Evolutionary conservation across 2,888 invertebrate species (phyloP).

Genomic region (Drosophila melanocephala): DNA sequence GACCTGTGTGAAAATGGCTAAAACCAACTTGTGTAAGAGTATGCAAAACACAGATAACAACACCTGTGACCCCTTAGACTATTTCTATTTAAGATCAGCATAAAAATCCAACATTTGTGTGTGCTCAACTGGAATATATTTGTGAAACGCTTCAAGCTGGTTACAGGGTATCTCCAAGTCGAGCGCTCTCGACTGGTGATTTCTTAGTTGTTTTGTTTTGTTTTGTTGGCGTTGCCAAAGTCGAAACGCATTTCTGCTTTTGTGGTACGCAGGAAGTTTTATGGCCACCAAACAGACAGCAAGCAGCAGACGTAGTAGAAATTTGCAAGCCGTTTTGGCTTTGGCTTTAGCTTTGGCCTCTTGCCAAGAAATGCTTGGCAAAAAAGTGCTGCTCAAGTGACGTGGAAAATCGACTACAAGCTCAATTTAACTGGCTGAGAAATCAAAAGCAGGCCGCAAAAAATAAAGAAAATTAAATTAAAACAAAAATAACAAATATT

Average conservation of each 20-base stretch:
- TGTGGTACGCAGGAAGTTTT: slow-evolving; percentile 68
- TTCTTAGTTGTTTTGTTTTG: slow-evolving; percentile 6
- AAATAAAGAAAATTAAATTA: neutral
- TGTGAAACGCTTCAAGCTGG: neutral
- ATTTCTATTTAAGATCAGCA: neutral
- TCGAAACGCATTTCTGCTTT: slow-evolving; percentile 50
- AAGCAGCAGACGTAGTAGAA: slow-evolving; percentile 18
- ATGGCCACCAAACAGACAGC: slow-evolving; percentile 36
- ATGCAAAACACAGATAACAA: neutral
- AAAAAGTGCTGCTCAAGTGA: slow-evolving; percentile 26
- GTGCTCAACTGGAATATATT: neutral
- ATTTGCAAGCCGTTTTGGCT: slow-evolving; percentile 46
- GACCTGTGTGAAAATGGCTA: neutral
- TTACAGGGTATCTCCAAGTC: neutral
- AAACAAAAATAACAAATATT: neutral
- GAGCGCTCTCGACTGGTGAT: neutral
- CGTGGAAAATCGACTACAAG: slow-evolving; percentile 40
- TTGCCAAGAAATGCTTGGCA: slow-evolving; percentile 16
- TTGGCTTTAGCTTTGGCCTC: slow-evolving; percentile 11
- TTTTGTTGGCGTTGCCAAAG: slow-evolving; percentile 9
- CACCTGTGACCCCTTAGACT: neutral
- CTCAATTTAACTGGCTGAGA: slow-evolving; percentile 20
- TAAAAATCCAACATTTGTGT: neutral
- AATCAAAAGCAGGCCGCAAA: neutral
- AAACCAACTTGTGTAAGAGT: neutral